Percentiles rank a stretch among this genome's conserved stretches.
phyloP scores from a whole-genome alignment of 2,888 invertebrate genomes.

The Mycalesis mineus region DNA sequence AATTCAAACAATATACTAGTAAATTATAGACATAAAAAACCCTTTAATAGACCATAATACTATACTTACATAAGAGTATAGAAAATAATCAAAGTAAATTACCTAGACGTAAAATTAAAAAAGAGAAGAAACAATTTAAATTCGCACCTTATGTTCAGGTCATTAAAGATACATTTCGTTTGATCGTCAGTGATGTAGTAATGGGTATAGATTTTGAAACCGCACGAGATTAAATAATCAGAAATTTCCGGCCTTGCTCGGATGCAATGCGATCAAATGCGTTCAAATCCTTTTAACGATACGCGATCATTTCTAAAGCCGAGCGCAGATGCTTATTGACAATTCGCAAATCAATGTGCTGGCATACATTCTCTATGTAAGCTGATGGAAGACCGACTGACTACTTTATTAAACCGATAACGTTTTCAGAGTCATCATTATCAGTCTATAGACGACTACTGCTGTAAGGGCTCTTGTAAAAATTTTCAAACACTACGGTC shows the following conservation, averaged over 20 bases:
- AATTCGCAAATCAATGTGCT: neutral
- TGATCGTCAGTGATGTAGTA: neutral
- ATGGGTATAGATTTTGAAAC: neutral
- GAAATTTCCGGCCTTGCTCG: slow-evolving; percentile 3
- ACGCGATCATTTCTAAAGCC: neutral
- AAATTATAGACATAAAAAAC: too few relatives aligned
- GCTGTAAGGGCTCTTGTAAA: too few relatives aligned
- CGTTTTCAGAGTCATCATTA: too few relatives aligned
- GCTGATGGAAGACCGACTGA: neutral
- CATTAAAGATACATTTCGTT: neutral
- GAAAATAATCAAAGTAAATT: too few relatives aligned
- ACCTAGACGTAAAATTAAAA: too few relatives aligned
- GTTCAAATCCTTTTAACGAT: slow-evolving; percentile 7
- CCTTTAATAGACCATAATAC: too few relatives aligned
- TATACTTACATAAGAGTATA: neutral
- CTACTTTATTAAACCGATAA: too few relatives aligned
- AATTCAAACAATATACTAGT: too few relatives aligned
- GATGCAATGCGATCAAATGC: slow-evolving; percentile 3
- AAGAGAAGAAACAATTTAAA: too few relatives aligned
- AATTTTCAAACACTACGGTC: too few relatives aligned
- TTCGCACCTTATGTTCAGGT: neutral
- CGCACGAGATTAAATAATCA: slow-evolving; percentile 2
- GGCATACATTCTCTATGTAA: neutral
- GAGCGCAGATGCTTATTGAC: neutral
- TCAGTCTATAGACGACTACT: too few relatives aligned